phyloP scores from a whole-genome alignment of 1,140 invertebrate genomes.

The Drosophila tropicalis region DNA sequence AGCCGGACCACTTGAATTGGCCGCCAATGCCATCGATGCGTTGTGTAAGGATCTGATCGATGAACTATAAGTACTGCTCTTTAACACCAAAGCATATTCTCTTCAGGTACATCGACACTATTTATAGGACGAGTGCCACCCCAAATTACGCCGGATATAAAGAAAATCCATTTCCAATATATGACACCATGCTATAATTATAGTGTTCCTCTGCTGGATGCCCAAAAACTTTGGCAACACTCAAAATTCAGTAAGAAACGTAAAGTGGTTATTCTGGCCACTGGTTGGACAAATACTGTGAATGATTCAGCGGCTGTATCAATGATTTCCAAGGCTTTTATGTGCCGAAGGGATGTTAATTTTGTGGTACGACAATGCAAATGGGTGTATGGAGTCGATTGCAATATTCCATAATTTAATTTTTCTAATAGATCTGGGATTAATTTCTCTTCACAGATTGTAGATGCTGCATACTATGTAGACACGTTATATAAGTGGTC shows the following conservation, averaged over 20 bases:
- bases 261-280: conserved; percentile 69
- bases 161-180: conserved; percentile 70
- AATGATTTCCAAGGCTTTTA: conserved; percentile 67
- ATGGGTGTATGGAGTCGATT: not conserved
- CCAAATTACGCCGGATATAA: conserved; percentile 66
- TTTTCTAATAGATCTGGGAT: no score
- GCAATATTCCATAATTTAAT: no score
- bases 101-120: conserved; percentile 61
- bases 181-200: conserved; percentile 71
- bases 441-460: conserved; percentile 36
- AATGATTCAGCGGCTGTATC: conserved; percentile 62
- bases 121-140: conserved; percentile 46
- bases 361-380: conserved; percentile 59
- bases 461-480: conserved; percentile 74
- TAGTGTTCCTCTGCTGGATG: conserved; percentile 62
- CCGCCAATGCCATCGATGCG: conserved; percentile 46
- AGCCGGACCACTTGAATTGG: conserved; percentile 52
- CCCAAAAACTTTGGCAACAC: conserved; percentile 58
- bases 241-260: conserved; percentile 50
- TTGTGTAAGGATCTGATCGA: conserved; percentile 41
- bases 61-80: no score
- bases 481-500: conserved; percentile 82
- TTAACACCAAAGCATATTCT: not conserved
- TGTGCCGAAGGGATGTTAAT: conserved; percentile 69
- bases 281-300: conserved; percentile 71